Evolutionary conservation across 53 echinoderm and acorn worm species (phyloP), one percentile per base, ranked within the genome.

Genomic region (Arbacia lixula): DNA sequence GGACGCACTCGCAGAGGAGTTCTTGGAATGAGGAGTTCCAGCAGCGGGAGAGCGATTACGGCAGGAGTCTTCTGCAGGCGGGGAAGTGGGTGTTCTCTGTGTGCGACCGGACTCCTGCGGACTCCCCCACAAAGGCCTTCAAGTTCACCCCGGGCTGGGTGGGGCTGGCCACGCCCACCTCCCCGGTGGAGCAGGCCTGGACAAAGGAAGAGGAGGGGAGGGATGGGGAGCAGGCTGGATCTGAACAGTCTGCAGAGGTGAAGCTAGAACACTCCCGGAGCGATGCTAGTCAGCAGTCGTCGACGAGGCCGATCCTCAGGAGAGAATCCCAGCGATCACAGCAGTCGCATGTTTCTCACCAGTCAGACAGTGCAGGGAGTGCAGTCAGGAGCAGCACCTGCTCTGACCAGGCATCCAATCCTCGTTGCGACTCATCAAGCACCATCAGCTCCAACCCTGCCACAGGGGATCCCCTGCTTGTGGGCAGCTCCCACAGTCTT

Each of bases 61-160:
- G 99, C 4, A 89, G 86, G 74, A 94, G 94, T 78, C 87, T 99
- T n/a, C 84, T 99, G 5, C 86, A 88, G 31, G 88, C 92, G 76
- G 99, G 94, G 2, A 88, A 99, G 86, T 88, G 88, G 80, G 92
- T 94, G 53, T 94, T 99, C 36, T 88, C 88, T 14, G 92, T 91
- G 63, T 95, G 92, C 49, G 94, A 99, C 32, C 76, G 94, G 36
- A 94, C 94, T 32, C 92, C 92, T 17, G 90, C 74, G 14, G 94
- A 92, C 36, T 99, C 99, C 1, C 99, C 99, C 0, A 83, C 94
- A 4, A 94, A 88, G 53, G 90, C 89, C 43, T 99, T 99, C 80
- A 94, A 90, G 84, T 99, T 99, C 52, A 99, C 99, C 0, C 87
- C 89, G 11, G 99, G 94, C 19, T 99, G 89, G 86, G 90, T 97